Percentiles rank a stretch among this genome's conserved stretches.
Conservation (phyloP, 2,113 vertebrate genomes). For the Sinocyclocheilus anophthalmus region DNA sequence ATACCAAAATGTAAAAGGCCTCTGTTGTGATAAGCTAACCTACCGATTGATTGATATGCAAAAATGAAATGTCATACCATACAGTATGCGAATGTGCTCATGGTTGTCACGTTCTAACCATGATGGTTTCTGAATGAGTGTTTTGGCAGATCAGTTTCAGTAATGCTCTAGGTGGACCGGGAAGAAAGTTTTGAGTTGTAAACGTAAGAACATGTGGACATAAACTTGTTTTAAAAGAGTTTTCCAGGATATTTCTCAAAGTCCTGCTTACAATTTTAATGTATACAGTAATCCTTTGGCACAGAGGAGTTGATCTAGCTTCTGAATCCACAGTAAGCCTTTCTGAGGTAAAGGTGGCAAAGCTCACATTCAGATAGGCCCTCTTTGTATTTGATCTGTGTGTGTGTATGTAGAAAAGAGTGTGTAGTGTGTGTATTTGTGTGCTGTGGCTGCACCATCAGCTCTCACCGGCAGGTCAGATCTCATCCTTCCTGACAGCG, state of each 20-base stretch:
- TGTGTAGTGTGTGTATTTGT: constrained; percentile 10
- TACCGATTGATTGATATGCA: too few relatives aligned
- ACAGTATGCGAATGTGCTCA: neutral
- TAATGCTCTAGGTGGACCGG: neutral
- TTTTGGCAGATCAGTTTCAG: neutral
- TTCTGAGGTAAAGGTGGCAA: constrained; percentile 38
- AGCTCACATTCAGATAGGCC: neutral
- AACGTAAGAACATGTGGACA: neutral
- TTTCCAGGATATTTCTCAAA: constrained; percentile 17
- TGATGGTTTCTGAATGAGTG: neutral
- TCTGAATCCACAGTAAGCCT: constrained; percentile 21
- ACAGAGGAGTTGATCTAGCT: constrained; percentile 13
- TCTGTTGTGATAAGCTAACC: too few relatives aligned
- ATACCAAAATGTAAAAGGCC: too few relatives aligned
- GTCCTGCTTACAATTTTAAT: constrained; percentile 23
- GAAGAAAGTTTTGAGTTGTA: neutral
- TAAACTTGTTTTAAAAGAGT: constrained; percentile 10
- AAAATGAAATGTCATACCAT: too few relatives aligned
- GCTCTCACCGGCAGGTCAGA: constrained; percentile 34
- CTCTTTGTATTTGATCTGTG: constrained; percentile 23
- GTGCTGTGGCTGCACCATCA: constrained; percentile 3
- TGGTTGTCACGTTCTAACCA: neutral
- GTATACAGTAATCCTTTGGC: constrained; percentile 35
- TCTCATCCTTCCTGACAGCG: constrained; percentile 35
- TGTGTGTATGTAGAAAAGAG: neutral